Base-by-base conservation (phyloP, 2,113 vertebrate species). In the Stegastes partitus region DNA sequence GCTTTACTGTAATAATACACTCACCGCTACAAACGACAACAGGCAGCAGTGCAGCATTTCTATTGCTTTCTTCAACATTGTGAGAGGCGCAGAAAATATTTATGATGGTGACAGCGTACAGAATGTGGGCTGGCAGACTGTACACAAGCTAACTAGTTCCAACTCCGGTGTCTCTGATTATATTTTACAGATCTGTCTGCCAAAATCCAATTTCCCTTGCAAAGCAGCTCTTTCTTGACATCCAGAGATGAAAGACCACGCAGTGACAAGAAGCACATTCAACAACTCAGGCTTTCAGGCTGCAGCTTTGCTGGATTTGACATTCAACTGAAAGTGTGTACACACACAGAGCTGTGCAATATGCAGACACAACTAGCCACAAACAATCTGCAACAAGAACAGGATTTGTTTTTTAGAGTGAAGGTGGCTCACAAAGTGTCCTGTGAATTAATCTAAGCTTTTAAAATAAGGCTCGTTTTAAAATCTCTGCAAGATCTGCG, bases 111-210 rank as follows among this genome's bases (percentile, higher is more conserved):
- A 91, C 90, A 92, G 92, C 74, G 75, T 61, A 81, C 74, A 81
- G 76, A 64, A 67, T 74, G 75, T 87, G 62, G 74, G 78, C 80
- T 78, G 90, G 89, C 86, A 90, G 73, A 81, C 73, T 81, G 82
- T 47, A 77, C 81, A 84, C 67, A 83, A 85, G 84, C 84, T 77
- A 89, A 91, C 79, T 82, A 84, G 82, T 82, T 87, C 84, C 87
- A 82, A 84, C 83, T 73, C 79, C 50, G 64, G 82, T 74, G 70
- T 84, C 72, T 90, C 88, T 87, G 91, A 92, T 92, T 93, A 91
- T 83, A 84, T 85, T 91, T 90, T 88, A 92, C 89, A 90, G 84
- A 92, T 90, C 87, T 78, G 85, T 67, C 90, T 92, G 92, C 90
- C 91, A 89, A 92, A 79, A 70, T 79, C 84, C 74, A 61, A 85